A percentile compares a stretch with the other conserved stretches of the same genome.
Evolutionary conservation across 2,888 invertebrate genomes (phyloP).

Genomic region (Tenthredo scrophulariae): DNA sequence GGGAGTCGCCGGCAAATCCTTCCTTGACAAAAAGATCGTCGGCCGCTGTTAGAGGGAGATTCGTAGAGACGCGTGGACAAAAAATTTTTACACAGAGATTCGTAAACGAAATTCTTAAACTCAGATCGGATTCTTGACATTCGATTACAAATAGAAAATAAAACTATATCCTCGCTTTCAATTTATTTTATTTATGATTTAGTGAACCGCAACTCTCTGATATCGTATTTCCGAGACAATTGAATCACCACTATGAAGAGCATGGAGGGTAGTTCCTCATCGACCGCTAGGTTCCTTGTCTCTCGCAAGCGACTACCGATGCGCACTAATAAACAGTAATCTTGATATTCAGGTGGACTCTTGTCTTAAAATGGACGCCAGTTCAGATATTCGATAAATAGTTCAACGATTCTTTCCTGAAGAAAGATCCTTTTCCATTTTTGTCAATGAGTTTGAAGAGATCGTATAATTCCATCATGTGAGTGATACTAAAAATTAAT

Average conservation of each 20-base stretch:
- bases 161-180: too few species aligned
- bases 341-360: too few species aligned
- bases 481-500: not conserved
- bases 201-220: too few species aligned
- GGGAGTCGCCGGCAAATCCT: constrained; percentile 11
- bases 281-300: not conserved
- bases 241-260: not conserved
- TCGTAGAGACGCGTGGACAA: not conserved
- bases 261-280: not conserved
- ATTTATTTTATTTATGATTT: too few species aligned
- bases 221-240: too few species aligned
- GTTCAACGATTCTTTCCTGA: not conserved
- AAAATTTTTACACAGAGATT: too few species aligned
- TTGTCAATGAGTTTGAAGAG: not conserved
- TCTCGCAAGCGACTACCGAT: too few species aligned
- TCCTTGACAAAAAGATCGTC: not conserved
- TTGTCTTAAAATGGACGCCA: too few species aligned
- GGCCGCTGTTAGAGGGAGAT: not conserved
- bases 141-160: too few species aligned
- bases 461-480: not conserved
- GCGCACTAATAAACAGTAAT: too few species aligned
- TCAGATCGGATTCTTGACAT: too few species aligned
- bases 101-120: too few species aligned
- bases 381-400: not conserved
- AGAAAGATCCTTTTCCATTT: not conserved